phyloP scores from a whole-genome alignment of 1,140 invertebrate species.

The Delia radicum region DNA sequence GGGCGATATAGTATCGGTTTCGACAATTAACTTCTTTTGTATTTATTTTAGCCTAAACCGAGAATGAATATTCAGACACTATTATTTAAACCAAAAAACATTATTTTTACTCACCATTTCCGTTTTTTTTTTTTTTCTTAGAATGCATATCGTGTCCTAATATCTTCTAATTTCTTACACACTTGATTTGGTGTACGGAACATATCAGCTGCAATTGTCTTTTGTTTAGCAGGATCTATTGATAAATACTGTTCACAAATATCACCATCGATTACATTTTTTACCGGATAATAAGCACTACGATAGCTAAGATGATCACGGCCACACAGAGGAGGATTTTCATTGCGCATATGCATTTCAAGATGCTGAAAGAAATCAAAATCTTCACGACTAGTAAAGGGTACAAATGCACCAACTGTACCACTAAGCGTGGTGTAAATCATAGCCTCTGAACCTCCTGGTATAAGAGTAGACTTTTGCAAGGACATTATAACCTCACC shows the following conservation, averaged over 20 bases:
- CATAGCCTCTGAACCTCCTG: slow-evolving; percentile 93
- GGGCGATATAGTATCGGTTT: too few relatives aligned
- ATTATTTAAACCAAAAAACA: slow-evolving; percentile 20
- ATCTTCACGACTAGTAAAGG: slow-evolving; percentile 97
- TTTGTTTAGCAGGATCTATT: slow-evolving; percentile 90
- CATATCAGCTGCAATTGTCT: slow-evolving; percentile 90
- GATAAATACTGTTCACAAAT: slow-evolving; percentile 99
- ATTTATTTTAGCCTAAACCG: too few relatives aligned
- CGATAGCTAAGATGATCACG: slow-evolving; percentile 96
- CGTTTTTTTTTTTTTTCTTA: slow-evolving; percentile 61
- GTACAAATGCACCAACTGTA: slow-evolving; percentile 92
- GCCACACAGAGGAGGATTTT: slow-evolving; percentile 94
- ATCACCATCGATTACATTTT: slow-evolving; percentile 98
- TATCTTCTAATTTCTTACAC: slow-evolving; percentile 93
- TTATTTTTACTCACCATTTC: not conserved
- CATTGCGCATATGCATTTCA: slow-evolving; percentile 99
- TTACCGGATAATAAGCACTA: slow-evolving; percentile 97
- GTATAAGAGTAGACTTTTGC: slow-evolving; percentile 94
- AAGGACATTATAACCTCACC: slow-evolving; percentile 90
- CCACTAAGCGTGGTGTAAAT: slow-evolving; percentile 96
- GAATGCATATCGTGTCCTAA: slow-evolving; percentile 91
- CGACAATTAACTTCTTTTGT: too few relatives aligned
- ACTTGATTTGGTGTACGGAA: slow-evolving; percentile 95
- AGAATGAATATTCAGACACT: too few relatives aligned
- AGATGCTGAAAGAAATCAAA: slow-evolving; percentile 99